Evolutionary conservation across 2,888 invertebrate species (phyloP), one percentile per base, ranked within the genome.

Genomic region (Drosophila setosimentum): DNA sequence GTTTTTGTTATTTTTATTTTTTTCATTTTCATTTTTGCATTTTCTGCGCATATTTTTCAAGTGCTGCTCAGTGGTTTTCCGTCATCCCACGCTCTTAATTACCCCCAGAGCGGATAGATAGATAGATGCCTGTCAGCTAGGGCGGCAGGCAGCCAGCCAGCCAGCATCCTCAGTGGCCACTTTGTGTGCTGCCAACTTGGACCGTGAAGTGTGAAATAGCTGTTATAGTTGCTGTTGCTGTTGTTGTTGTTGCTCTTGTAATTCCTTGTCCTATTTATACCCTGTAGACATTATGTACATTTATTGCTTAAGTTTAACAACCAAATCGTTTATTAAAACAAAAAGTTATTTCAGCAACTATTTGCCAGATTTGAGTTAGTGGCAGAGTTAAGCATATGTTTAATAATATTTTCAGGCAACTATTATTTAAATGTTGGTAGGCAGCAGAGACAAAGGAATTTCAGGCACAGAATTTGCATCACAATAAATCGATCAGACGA

Each of bases 61-160:
- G 73, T 70, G 82, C 67, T 57, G 64, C 49, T 79, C 79, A 64
- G 67, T 71, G 81, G 64, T 82, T 78, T 85, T 67, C 73, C 74
- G 55, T 69, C 89, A 73, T 87, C 89, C 87, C 89, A 89, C 89
- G 89, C 89, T 89, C 89, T 89, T 89, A 91, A 89, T 89, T 89
- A 90, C 89, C 79, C 68, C 35, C 74, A 51, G 55, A 58, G 66
- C 65, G 70, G 53, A 42, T 33, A 21, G 57, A 16, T 29, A 10
- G 35, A 54, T 18, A 35, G 35, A 54, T 35, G 53, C 68, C 54
- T 68, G 21, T 16, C 53, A 35, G 18, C 7, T 18, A 40, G n/a
- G n/a, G n/a, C n/a, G n/a, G 18, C n/a, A n/a, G n/a, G 4, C 40
- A n/a, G 29, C 1, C 33, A n/a, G 50, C 61, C 51, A 51, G 37